Conservation (phyloP, 2,888 invertebrate species). For the Conistra vaccinii region DNA sequence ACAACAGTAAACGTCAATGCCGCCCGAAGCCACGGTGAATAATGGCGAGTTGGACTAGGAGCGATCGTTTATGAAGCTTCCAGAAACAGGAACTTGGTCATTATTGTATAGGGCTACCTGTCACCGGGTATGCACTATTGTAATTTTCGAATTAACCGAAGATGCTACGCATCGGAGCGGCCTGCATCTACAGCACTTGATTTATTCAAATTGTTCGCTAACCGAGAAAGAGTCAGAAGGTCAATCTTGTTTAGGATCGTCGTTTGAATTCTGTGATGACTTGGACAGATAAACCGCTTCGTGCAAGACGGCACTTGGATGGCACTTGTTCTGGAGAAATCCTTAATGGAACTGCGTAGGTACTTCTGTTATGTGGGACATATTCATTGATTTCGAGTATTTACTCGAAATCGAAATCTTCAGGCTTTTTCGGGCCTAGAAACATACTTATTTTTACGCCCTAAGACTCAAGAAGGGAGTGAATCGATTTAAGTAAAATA, state of each 20-base stretch:
- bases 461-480: no score
- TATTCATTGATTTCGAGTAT: no score
- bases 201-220: conserved; percentile 27
- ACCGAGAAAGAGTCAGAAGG: conserved; percentile 23
- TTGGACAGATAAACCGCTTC: no score
- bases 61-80: conserved; percentile 40
- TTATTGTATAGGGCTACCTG: conserved; percentile 58
- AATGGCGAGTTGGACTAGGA: conserved; percentile 33
- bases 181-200: conserved; percentile 47
- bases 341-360: neutral
- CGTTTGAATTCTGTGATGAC: neutral
- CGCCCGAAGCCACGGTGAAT: conserved; percentile 55
- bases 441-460: no score
- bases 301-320: neutral
- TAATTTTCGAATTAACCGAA: conserved; percentile 53
- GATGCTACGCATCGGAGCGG: conserved; percentile 27
- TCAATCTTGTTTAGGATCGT: neutral
- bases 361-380: no score
- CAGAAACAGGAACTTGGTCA: conserved; percentile 50
- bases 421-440: no score
- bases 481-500: no score
- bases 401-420: no score
- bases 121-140: conserved; percentile 58
- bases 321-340: neutral
- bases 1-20: conserved; percentile 49